phyloP scores from a whole-genome alignment of 2,888 invertebrate species.

The Nycteola revayana region DNA sequence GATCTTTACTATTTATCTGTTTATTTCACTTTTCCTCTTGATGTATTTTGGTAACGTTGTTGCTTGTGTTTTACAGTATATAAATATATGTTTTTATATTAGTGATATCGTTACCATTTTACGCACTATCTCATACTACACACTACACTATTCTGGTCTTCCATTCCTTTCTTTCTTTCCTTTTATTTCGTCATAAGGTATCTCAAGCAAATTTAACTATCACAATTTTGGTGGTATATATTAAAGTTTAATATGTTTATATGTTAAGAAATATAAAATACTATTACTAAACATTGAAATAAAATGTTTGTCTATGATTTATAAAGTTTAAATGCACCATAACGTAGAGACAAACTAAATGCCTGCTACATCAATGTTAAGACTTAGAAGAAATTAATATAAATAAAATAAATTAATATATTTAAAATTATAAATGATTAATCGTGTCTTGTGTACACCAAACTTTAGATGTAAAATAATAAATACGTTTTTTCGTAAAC shows the following conservation, averaged over 20 bases:
- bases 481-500: conserved; percentile 46
- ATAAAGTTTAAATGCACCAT: conserved; percentile 62
- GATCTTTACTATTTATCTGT: conserved; percentile 5
- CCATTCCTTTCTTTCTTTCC: conserved; percentile 36
- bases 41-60: conserved; percentile 24
- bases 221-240: conserved; percentile 54
- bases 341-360: conserved; percentile 64
- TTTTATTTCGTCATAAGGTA: conserved; percentile 40
- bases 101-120: conserved; percentile 17
- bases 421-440: conserved; percentile 35
- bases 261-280: conserved; percentile 36
- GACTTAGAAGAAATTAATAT: conserved; percentile 50
- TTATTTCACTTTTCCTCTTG: conserved; percentile 19
- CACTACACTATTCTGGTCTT: conserved; percentile 43
- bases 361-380: conserved; percentile 70
- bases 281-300: conserved; percentile 43
- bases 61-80: conserved; percentile 7
- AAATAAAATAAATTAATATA: conserved; percentile 40
- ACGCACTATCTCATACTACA: conserved; percentile 36
- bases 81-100: too few species aligned
- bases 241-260: conserved; percentile 30
- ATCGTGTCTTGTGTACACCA: conserved; percentile 67
- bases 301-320: conserved; percentile 41
- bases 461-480: conserved; percentile 50
- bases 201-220: conserved; percentile 80